A percentile compares a stretch with the other conserved stretches of the same genome.
Evolutionary conservation across 2,113 vertebrate genomes (phyloP).

Genomic region (Diadophis punctatus): DNA sequence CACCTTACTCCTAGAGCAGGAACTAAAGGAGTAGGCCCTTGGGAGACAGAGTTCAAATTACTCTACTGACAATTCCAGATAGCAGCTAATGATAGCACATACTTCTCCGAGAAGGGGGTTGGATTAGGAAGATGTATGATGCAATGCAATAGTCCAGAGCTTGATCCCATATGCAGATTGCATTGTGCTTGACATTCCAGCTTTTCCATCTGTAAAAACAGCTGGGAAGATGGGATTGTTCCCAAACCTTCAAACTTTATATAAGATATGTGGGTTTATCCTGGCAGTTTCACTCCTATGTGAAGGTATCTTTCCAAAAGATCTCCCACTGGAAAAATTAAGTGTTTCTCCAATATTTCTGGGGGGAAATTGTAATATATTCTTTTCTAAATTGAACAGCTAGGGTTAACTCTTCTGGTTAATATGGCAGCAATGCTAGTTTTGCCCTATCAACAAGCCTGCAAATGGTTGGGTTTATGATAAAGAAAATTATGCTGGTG

Average conservation of each 20-base stretch:
- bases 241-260: neutral
- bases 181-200: conserved; percentile 53
- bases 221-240: neutral
- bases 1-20: conserved; percentile 92
- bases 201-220: neutral
- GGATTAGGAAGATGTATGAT: conserved; percentile 18
- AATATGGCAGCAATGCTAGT: neutral
- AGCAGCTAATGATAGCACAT: conserved; percentile 87
- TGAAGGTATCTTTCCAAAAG: conserved; percentile 6
- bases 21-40: conserved; percentile 90
- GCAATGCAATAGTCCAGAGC: conserved; percentile 65
- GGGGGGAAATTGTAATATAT: neutral
- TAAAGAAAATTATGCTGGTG: neutral
- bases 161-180: conserved; percentile 54
- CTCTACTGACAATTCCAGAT: conserved; percentile 86
- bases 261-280: neutral
- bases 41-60: conserved; percentile 94
- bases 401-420: neutral
- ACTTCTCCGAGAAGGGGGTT: conserved; percentile 63
- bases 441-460: neutral
- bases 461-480: neutral
- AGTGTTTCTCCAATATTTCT: conserved; percentile 20
- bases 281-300: neutral
- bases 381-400: conserved; percentile 21
- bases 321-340: neutral